These are phyloP conservation scores for Apostichopus californicus DNA, from an alignment of 35 echinoderm and acorn worm genomes.

Conservation along the genomic window DNA sequence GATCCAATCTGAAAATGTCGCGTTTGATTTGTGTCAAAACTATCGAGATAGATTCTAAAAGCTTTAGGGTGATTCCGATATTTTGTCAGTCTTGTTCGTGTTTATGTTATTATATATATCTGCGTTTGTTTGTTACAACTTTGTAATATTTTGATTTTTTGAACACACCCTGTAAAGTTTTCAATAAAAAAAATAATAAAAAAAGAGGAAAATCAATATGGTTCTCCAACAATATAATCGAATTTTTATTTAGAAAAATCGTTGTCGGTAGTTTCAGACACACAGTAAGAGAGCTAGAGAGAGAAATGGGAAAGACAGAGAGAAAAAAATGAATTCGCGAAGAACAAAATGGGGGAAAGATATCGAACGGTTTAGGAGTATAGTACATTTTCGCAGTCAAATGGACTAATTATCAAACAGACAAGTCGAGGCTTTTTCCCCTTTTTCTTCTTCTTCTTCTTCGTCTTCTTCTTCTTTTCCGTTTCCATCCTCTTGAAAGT, in stretches of 20 bases:
- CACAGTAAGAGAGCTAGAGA: not conserved
- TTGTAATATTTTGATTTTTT: not conserved
- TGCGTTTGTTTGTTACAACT: not conserved
- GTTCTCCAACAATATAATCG: not conserved
- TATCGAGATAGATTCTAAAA: not conserved
- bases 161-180: slow-evolving; percentile 7
- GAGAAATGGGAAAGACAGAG: not conserved
- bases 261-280: not conserved
- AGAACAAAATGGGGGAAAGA: not conserved
- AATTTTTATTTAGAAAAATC: not conserved
- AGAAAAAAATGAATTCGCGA: not conserved
- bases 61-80: not conserved
- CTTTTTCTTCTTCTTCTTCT: no score
- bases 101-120: not conserved
- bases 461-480: no score
- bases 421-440: not conserved
- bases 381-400: not conserved
- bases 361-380: not conserved
- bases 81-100: not conserved
- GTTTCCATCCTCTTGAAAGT: not conserved
- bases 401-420: slow-evolving; percentile 12
- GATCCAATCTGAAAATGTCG: not conserved
- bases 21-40: not conserved
- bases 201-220: not conserved
- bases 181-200: no score